phyloP scores from a whole-genome alignment of 1,140 invertebrate genomes.

The Euwallacea similis region DNA sequence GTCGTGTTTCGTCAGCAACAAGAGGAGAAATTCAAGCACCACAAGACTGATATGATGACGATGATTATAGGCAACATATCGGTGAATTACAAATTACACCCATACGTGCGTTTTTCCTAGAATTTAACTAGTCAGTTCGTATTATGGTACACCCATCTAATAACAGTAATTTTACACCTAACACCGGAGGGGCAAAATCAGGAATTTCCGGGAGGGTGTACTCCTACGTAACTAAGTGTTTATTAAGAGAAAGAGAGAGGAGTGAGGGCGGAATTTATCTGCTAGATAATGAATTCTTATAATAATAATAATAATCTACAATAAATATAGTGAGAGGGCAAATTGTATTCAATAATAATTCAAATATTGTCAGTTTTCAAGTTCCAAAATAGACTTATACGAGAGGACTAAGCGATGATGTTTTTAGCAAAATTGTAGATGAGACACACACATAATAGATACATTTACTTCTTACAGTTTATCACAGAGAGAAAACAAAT shows the following conservation, averaged over 20 bases:
- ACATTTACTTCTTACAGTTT: constrained; percentile 31
- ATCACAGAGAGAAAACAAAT: constrained; percentile 33
- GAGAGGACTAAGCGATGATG: constrained; percentile 3
- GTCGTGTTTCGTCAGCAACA: background rate
- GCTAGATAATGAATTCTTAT: too few relatives aligned
- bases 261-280: too few relatives aligned
- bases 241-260: too few relatives aligned
- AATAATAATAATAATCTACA: too few relatives aligned
- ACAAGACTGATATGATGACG: constrained; percentile 14
- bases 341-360: background rate
- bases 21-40: constrained; percentile 12
- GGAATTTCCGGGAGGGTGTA: background rate
- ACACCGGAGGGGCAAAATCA: constrained; percentile 12
- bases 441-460: constrained; percentile 6
- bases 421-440: background rate
- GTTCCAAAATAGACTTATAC: constrained; percentile 13
- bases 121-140: constrained; percentile 37
- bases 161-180: constrained; percentile 25
- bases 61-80: background rate
- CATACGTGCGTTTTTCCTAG: background rate
- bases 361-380: constrained; percentile 20
- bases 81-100: constrained; percentile 3
- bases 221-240: too few relatives aligned
- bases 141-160: constrained; percentile 25
- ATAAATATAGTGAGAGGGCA: too few relatives aligned